Evolutionary conservation across 2,888 invertebrate genomes (phyloP).

Genomic region (Orgyia antiqua): DNA sequence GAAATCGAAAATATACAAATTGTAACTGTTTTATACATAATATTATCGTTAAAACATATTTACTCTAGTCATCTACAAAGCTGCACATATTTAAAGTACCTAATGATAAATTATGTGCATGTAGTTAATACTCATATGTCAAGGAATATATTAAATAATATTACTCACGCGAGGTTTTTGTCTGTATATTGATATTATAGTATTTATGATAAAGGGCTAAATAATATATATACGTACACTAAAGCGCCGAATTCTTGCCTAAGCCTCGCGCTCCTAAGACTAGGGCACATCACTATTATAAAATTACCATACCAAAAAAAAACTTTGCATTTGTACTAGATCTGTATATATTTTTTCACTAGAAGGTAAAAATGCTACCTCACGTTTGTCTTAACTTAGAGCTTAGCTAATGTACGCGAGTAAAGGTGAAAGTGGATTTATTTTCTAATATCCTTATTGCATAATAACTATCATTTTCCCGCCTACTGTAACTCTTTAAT

Average conservation of each 20-base stretch:
- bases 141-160: constrained; percentile 49
- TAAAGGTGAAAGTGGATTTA: constrained; percentile 26
- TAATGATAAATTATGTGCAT: constrained; percentile 58
- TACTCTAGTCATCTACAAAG: constrained; percentile 76
- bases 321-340: constrained; percentile 56
- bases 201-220: constrained; percentile 43
- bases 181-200: constrained; percentile 46
- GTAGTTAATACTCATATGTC: constrained; percentile 69
- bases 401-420: constrained; percentile 57
- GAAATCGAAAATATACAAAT: constrained; percentile 58
- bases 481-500: constrained; percentile 22
- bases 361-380: constrained; percentile 76
- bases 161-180: constrained; percentile 51
- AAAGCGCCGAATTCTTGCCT: constrained; percentile 27
- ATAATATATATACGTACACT: constrained; percentile 17
- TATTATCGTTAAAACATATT: constrained; percentile 59
- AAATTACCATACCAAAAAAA: constrained; percentile 56
- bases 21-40: constrained; percentile 68
- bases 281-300: constrained; percentile 35
- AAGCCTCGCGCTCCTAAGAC: constrained; percentile 20
- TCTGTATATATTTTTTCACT: constrained; percentile 73
- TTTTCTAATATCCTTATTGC: constrained; percentile 21
- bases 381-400: constrained; percentile 71
- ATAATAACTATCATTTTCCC: constrained; percentile 21
- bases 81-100: constrained; percentile 66